Conservation (phyloP, 2,888 invertebrate species). For the Ornithoptera priamus region DNA sequence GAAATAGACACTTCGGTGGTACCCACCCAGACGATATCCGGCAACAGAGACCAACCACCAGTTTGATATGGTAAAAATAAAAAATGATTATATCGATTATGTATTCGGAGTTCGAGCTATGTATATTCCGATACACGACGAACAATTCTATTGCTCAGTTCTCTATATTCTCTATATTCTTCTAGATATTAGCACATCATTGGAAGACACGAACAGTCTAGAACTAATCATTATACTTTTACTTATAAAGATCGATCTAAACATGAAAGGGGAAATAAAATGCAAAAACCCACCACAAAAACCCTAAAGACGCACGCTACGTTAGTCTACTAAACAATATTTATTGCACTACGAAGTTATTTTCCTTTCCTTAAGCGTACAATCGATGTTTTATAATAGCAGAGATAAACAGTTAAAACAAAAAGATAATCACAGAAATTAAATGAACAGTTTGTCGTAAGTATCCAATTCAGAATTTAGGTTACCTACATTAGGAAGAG, state of each 20-base stretch:
- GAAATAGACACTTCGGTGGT: no score
- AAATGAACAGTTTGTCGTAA: not conserved
- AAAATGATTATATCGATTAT: no score
- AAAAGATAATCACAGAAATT: not conserved
- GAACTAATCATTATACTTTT: not conserved
- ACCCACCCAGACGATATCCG: no score
- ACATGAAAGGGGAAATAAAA: not conserved
- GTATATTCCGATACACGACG: no score
- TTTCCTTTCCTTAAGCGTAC: not conserved
- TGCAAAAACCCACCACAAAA: not conserved
- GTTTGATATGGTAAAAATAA: no score
- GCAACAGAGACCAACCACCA: no score
- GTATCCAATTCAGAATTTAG: slow-evolving; percentile 47
- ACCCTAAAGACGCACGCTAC: not conserved
- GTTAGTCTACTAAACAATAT: not conserved
- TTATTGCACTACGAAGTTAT: not conserved
- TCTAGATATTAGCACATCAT: not conserved
- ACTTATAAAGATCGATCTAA: not conserved
- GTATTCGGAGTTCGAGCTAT: no score
- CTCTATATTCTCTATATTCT: no score
- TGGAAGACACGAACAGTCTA: not conserved
- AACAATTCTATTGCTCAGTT: no score
- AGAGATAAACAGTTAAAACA: not conserved
- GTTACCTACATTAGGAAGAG: slow-evolving; percentile 67
- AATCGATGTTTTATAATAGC: no score